Evolutionary conservation across 1,140 invertebrate species (phyloP).

Genomic region (Caenorhabditis briggsae): DNA sequence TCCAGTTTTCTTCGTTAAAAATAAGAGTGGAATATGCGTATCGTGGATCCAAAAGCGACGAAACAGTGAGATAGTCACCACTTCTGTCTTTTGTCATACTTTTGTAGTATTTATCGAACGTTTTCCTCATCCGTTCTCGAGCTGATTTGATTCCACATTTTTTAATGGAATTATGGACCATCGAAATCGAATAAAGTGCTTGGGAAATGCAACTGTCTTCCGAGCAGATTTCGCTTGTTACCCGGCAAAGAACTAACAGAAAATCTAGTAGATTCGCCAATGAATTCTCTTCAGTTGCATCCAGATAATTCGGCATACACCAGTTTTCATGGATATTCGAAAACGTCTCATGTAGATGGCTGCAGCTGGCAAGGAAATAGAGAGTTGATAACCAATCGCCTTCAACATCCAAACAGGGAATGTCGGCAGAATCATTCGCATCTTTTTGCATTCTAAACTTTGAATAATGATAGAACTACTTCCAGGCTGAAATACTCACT

Average conservation of each 20-base stretch:
- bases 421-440: neutral
- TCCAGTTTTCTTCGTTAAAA: slow-evolving; percentile 15
- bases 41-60: slow-evolving; percentile 15
- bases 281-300: neutral
- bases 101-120: neutral
- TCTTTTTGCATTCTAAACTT: slow-evolving; percentile 23
- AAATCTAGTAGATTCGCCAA: slow-evolving; percentile 14
- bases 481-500: neutral
- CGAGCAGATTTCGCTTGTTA: neutral
- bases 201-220: slow-evolving; percentile 17
- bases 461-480: neutral
- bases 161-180: neutral
- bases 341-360: neutral
- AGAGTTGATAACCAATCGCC: slow-evolving; percentile 27
- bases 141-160: neutral
- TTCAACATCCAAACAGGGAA: neutral
- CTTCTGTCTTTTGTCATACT: neutral
- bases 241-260: neutral
- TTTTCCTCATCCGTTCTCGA: neutral
- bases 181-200: slow-evolving; percentile 9
- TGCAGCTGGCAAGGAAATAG: neutral
- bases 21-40: slow-evolving; percentile 23
- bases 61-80: neutral
- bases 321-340: slow-evolving; percentile 20
- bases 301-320: slow-evolving; percentile 30